Evolutionary conservation across 1,140 invertebrate species (phyloP), one percentile per base, ranked within the genome.

Genomic region (Branchinecta lynchi): DNA sequence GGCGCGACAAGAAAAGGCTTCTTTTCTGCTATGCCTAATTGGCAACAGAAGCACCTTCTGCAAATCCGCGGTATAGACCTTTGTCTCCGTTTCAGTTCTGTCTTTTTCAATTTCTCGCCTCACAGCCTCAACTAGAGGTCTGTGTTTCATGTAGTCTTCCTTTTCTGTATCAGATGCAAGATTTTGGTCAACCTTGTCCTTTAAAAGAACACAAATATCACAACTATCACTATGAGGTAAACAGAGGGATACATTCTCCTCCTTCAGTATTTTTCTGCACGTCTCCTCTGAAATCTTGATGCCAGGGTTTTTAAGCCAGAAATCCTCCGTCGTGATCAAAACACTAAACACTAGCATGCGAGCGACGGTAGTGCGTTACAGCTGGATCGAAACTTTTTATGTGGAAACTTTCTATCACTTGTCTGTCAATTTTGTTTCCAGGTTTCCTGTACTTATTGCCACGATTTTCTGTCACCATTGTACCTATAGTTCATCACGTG

Each of bases 61-160:
- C 46, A 51, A 9, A 51, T 51, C 46, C n/a, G n/a, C 46, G n/a
- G 9, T 51, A n/a, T 9, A n/a, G n/a, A 51, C 46, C 46, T 51
- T 51, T 51, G 46, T 51, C 46, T 51, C 46, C 46, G 9, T 51
- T 51, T 51, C n/a, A 51, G 9, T 51, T 51, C n/a, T 9, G 46
- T 51, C 46, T 51, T 51, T 51, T 51, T 51, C n/a, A 51, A 51
- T 51, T 51, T 51, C n/a, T 51, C n/a, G 46, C 46, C 46, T 51
- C 46, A 9, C n/a, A 51, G 46, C 46, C 46, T 51, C 46, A 9
- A 51, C n/a, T 51, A n/a, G 9, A 51, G 46, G 9, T 51, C 46
- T 9, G n/a, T 51, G n/a, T 51, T 51, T n/a, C n/a, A 9, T 51
- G 9, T 9, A 51, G 9, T n/a, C n/a, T 51, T n/a, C 46, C n/a